A percentile compares a stretch with the other conserved stretches of the same genome.
Evolutionary conservation across 1,140 invertebrate genomes (phyloP).

Genomic region (Diorhabda elongata): DNA sequence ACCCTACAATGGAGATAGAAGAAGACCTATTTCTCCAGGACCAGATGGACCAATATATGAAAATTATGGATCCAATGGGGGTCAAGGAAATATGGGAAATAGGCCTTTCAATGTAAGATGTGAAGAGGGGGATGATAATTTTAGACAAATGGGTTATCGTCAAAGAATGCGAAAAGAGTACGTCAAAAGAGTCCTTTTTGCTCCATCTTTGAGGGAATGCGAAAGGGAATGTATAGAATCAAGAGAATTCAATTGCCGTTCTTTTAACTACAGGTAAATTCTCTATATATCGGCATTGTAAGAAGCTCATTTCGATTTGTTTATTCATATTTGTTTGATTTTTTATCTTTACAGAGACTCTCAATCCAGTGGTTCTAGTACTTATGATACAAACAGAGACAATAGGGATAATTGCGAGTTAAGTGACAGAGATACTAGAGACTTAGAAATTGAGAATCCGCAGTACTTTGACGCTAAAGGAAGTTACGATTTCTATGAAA

Average conservation of each 20-base stretch:
- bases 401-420: slow-evolving; percentile 82
- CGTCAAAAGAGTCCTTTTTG: slow-evolving; percentile 68
- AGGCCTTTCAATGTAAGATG: slow-evolving; percentile 55
- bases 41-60: slow-evolving; percentile 45
- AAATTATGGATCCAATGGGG: slow-evolving; percentile 17
- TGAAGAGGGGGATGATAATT: slow-evolving; percentile 64
- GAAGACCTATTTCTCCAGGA: slow-evolving; percentile 42
- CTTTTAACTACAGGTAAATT: slow-evolving; percentile 75
- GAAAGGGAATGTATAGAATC: slow-evolving; percentile 78
- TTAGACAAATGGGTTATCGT: slow-evolving; percentile 71
- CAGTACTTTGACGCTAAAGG: slow-evolving; percentile 77
- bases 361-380: not conserved
- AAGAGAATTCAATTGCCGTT: slow-evolving; percentile 79
- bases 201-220: slow-evolving; percentile 69
- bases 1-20: slow-evolving; percentile 10
- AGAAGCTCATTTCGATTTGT: no score
- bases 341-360: not conserved
- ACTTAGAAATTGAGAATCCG: slow-evolving; percentile 79
- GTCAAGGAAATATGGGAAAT: slow-evolving; percentile 30
- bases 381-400: no score
- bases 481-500: slow-evolving; percentile 84
- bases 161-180: slow-evolving; percentile 74
- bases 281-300: not conserved
- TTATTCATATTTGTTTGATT: not conserved
- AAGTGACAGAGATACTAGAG: slow-evolving; percentile 77